phyloP scores from a whole-genome alignment of 2,113 vertebrate species.

The Ornithorhynchus anatinus region DNA sequence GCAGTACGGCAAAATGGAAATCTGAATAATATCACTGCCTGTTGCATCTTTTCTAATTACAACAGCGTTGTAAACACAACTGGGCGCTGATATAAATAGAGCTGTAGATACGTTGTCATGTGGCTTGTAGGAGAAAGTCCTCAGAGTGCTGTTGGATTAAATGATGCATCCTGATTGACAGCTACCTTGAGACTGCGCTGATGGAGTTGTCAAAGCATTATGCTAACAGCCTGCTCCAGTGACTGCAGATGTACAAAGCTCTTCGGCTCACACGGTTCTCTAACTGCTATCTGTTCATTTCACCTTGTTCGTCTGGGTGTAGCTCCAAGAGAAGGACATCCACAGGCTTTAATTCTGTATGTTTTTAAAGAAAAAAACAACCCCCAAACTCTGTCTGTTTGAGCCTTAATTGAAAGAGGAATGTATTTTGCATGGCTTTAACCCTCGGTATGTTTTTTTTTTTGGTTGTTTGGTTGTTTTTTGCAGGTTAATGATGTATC shows the following conservation, averaged over 20 bases:
- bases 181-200: constrained; percentile 95
- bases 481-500: constrained; percentile 13
- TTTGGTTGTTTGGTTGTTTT: no score
- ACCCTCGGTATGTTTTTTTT: constrained; percentile 15
- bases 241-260: constrained; percentile 76
- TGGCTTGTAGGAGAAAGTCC: constrained; percentile 80
- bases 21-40: constrained; percentile 76
- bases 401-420: not conserved
- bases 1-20: constrained; percentile 70
- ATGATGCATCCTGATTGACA: constrained; percentile 96
- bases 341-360: not conserved
- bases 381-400: not conserved
- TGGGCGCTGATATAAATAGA: constrained; percentile 88
- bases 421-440: not conserved
- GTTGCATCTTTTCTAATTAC: constrained; percentile 89
- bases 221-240: constrained; percentile 77
- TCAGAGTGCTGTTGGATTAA: constrained; percentile 90
- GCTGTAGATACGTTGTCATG: constrained; percentile 92
- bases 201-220: constrained; percentile 94
- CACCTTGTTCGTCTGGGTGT: constrained; percentile 6
- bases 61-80: constrained; percentile 81
- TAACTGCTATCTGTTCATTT: not conserved
- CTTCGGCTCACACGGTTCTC: constrained; percentile 35
- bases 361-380: not conserved
- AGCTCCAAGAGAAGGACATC: constrained; percentile 5